These are phyloP conservation scores for Equus przewalskii DNA, from an alignment of 2,113 vertebrate genomes.

Conservation along the genomic window DNA sequence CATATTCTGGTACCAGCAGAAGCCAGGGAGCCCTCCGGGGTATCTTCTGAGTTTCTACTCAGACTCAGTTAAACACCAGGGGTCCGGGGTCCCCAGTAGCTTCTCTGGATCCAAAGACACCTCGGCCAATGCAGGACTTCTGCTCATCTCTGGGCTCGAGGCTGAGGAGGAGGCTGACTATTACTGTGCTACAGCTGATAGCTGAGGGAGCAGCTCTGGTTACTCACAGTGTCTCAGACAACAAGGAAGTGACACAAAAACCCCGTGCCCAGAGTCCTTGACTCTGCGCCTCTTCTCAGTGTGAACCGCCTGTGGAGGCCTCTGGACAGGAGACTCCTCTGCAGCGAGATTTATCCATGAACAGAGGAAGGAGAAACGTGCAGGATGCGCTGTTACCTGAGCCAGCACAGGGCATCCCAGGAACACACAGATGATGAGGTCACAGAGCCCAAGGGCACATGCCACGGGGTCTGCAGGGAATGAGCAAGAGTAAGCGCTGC, in stretches of 20 bases:
- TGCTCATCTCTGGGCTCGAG: not conserved
- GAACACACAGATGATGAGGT: too few species aligned
- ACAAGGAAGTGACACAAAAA: not conserved
- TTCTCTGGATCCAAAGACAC: not conserved
- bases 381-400: too few species aligned
- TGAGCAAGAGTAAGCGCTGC: too few species aligned
- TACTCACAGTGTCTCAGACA: too few species aligned
- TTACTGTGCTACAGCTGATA: too few species aligned
- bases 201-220: too few species aligned
- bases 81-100: rapidly evolving
- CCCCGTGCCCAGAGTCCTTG: not conserved
- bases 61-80: not conserved
- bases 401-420: not conserved
- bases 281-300: not conserved
- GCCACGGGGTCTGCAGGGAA: too few species aligned
- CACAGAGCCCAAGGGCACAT: not conserved
- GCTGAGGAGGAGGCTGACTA: not conserved
- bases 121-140: not conserved
- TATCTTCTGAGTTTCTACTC: not conserved
- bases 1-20: rapidly evolving
- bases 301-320: too few species aligned
- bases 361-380: not conserved
- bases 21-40: not conserved
- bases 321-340: not conserved
- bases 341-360: not conserved